These are phyloP conservation scores for Esperia sulphurella DNA, from an alignment of 2,888 invertebrate species.

Conservation along the genomic window DNA sequence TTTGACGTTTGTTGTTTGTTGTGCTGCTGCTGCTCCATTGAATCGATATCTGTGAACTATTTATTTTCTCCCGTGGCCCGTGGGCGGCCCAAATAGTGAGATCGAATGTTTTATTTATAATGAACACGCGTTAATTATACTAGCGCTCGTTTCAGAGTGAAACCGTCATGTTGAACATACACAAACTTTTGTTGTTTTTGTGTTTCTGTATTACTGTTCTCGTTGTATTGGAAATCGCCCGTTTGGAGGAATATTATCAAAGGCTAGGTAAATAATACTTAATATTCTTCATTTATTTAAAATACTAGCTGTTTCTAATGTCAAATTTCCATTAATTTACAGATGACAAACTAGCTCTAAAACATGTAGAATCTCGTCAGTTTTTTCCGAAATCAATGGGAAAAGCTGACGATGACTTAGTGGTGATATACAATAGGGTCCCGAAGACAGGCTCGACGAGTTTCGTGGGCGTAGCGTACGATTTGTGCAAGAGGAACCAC, in stretches of 20 bases:
- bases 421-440: constrained; percentile 96
- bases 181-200: constrained; percentile 68
- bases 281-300: not conserved
- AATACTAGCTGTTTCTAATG: not conserved
- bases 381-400: constrained; percentile 51
- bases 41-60: constrained; percentile 27
- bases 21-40: constrained; percentile 8
- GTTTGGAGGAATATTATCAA: constrained; percentile 61
- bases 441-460: constrained; percentile 99
- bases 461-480: constrained; percentile 94
- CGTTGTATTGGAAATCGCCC: constrained; percentile 64
- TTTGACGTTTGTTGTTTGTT: constrained; percentile 16
- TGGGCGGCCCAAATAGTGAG: constrained; percentile 48
- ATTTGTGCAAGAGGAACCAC: constrained; percentile 87
- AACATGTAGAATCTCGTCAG: constrained; percentile 56
- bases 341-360: constrained; percentile 58
- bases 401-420: constrained; percentile 81
- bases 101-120: constrained; percentile 55
- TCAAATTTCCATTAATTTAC: constrained; percentile 26
- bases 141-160: constrained; percentile 47
- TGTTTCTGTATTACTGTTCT: constrained; percentile 66
- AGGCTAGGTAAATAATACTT: constrained; percentile 50
- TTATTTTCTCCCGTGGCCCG: constrained; percentile 44
- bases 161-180: constrained; percentile 67
- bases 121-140: constrained; percentile 50